These are phyloP conservation scores for Rhysida immarginata DNA, from an alignment of 1,140 invertebrate genomes.

Conservation along the genomic window DNA sequence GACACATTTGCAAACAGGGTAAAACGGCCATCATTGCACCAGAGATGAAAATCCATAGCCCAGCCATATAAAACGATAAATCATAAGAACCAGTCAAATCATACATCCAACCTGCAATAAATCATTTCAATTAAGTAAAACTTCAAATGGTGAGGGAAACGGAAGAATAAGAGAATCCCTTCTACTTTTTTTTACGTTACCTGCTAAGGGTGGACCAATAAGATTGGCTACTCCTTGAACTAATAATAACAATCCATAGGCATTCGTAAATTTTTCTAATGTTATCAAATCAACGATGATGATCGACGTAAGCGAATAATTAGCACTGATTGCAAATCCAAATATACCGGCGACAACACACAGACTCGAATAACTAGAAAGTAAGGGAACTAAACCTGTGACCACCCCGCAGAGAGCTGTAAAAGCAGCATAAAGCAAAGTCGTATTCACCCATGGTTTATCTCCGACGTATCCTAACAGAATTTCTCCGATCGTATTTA, in stretches of 20 bases:
- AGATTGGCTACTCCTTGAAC: constrained; percentile 79
- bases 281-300: constrained; percentile 71
- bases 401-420: constrained; percentile 58
- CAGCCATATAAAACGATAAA: constrained; percentile 71
- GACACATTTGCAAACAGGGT: constrained; percentile 33
- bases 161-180: too few species aligned
- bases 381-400: constrained; percentile 51
- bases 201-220: constrained; percentile 69
- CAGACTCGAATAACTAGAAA: constrained; percentile 44
- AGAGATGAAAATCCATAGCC: constrained; percentile 66
- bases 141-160: too few species aligned
- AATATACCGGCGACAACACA: constrained; percentile 41
- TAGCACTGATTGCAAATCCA: constrained; percentile 70
- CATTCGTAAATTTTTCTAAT: constrained; percentile 72
- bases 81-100: constrained; percentile 62
- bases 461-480: constrained; percentile 75
- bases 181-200: too few species aligned
- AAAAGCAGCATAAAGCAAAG: constrained; percentile 56
- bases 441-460: constrained; percentile 52
- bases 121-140: too few species aligned
- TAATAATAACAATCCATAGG: constrained; percentile 68
- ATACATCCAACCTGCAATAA: constrained; percentile 57
- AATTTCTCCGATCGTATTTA: constrained; percentile 75
- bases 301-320: constrained; percentile 70
- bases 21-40: constrained; percentile 56